These are phyloP conservation scores for Ennomos erosarius DNA, from an alignment of 2,888 invertebrate genomes.

Conservation along the genomic window DNA sequence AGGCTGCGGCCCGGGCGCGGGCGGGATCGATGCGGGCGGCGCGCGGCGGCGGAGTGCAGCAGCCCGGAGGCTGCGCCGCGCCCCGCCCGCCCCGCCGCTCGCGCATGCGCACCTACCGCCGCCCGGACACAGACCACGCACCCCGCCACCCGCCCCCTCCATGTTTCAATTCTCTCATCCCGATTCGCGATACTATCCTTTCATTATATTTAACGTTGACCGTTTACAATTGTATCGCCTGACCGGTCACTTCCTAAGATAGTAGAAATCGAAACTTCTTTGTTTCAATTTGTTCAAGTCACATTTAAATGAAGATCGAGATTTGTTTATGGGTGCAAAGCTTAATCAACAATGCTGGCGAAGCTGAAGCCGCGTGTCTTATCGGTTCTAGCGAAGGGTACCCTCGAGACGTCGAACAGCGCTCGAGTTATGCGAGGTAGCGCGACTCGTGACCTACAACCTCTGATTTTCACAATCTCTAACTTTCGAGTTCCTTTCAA, in stretches of 20 bases:
- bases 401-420: slow-evolving; percentile 41
- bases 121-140: too few relatives aligned
- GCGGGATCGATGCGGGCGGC: slow-evolving; percentile 83
- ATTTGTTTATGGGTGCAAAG: slow-evolving; percentile 5
- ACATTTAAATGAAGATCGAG: background rate
- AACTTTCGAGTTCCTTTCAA: slow-evolving; percentile 13
- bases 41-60: slow-evolving; percentile 83
- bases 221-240: background rate
- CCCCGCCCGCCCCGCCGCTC: slow-evolving; percentile 53
- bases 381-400: slow-evolving; percentile 54
- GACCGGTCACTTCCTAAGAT: too few relatives aligned
- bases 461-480: slow-evolving; percentile 21
- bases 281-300: background rate
- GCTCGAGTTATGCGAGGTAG: slow-evolving; percentile 42
- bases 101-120: slow-evolving; percentile 44
- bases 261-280: background rate
- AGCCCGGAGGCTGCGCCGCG: slow-evolving; percentile 77
- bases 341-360: slow-evolving; percentile 6
- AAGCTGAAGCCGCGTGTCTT: slow-evolving; percentile 52
- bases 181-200: slow-evolving; percentile 69
- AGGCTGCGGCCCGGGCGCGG: slow-evolving; percentile 74
- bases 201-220: slow-evolving; percentile 47
- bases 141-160: slow-evolving; percentile 21
- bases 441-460: slow-evolving; percentile 37
- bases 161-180: slow-evolving; percentile 74